phyloP scores from a whole-genome alignment of 2,113 vertebrate genomes.

The Chaetodon auriga region DNA sequence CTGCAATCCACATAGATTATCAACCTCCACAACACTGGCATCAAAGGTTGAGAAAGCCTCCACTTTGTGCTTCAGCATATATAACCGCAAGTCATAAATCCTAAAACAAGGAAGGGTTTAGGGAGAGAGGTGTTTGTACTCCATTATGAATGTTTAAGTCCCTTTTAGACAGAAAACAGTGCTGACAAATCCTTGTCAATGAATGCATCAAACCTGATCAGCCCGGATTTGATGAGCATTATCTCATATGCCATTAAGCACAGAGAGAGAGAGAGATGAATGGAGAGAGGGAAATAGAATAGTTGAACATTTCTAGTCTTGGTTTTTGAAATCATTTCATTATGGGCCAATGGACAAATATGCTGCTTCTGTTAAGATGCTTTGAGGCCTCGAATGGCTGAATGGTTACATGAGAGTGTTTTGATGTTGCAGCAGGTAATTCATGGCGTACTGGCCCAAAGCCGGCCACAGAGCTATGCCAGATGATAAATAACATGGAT shows the following conservation, averaged over 20 bases:
- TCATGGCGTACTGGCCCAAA: slow-evolving; percentile 66
- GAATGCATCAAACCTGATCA: slow-evolving; percentile 67
- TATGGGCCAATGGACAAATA: slow-evolving; percentile 57
- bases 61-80: slow-evolving; percentile 54
- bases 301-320: slow-evolving; percentile 43
- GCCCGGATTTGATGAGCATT: slow-evolving; percentile 69
- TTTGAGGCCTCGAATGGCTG: slow-evolving; percentile 64
- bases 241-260: slow-evolving; percentile 63
- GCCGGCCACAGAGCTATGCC: slow-evolving; percentile 73
- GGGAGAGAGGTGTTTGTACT: slow-evolving; percentile 46
- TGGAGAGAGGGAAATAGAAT: slow-evolving; percentile 15
- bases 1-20: slow-evolving; percentile 68
- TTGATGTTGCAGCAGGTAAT: slow-evolving; percentile 80
- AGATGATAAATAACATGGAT: slow-evolving; percentile 79
- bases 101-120: slow-evolving; percentile 76
- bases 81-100: slow-evolving; percentile 69
- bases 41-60: slow-evolving; percentile 71
- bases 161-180: slow-evolving; percentile 36
- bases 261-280: slow-evolving; percentile 1
- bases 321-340: slow-evolving; percentile 65
- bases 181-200: slow-evolving; percentile 71
- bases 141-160: slow-evolving; percentile 65
- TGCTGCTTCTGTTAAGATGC: slow-evolving; percentile 57
- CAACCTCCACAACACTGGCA: slow-evolving; percentile 72
- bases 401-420: slow-evolving; percentile 71